Evolutionary conservation across 2,888 invertebrate species (phyloP).

Genomic region (Chymomyza caudatula): DNA sequence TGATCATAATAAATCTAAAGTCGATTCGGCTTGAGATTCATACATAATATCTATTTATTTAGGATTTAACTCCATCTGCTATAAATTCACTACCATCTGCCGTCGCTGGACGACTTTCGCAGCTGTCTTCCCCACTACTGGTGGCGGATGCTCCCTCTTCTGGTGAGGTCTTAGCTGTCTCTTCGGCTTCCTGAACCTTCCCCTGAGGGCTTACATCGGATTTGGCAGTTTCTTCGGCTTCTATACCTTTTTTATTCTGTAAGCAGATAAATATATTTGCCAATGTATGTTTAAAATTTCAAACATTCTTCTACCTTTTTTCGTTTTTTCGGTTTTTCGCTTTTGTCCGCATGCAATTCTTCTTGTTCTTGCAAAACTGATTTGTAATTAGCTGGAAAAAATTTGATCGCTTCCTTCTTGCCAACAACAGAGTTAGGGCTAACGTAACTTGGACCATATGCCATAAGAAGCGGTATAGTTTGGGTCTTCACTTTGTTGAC

Average conservation of each 20-base stretch:
- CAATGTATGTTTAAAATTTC: no score
- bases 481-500: conserved; percentile 82
- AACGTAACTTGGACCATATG: conserved; percentile 84
- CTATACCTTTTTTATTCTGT: conserved; percentile 58
- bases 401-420: conserved; percentile 81
- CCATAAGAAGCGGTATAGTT: conserved; percentile 82
- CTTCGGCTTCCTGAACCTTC: conserved; percentile 45
- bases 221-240: conserved; percentile 36
- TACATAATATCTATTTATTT: no score
- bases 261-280: background rate
- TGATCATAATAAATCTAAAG: no score
- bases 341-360: conserved; percentile 63
- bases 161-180: conserved; percentile 50
- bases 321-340: conserved; percentile 79
- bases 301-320: conserved; percentile 70
- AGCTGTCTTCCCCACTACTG: conserved; percentile 59
- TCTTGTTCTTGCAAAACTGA: conserved; percentile 78
- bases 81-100: conserved; percentile 44
- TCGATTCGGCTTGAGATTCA: no score
- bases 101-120: conserved; percentile 56
- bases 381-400: conserved; percentile 82
- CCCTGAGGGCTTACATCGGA: conserved; percentile 30
- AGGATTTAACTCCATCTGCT: background rate
- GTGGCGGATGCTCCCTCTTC: conserved; percentile 62
- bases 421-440: conserved; percentile 84